Conservation (phyloP, 2,797 vertebrate genomes). For the Dendrocincla tyrannina region DNA sequence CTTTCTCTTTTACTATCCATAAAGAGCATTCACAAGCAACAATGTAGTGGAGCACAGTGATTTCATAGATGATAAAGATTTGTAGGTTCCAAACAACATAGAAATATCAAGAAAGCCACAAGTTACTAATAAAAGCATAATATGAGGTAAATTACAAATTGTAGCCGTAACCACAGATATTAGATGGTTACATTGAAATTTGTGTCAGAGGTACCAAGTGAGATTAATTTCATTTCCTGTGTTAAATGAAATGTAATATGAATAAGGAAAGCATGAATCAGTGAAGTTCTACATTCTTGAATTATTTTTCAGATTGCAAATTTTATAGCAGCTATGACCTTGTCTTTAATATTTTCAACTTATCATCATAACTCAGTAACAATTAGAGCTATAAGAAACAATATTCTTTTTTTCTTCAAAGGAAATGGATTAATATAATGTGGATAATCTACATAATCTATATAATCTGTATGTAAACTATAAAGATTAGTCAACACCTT, state of each 20-base stretch:
- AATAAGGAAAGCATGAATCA: background rate
- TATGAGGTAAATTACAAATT: conserved; percentile 20
- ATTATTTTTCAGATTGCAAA: background rate
- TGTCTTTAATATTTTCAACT: background rate
- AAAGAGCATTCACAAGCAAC: background rate
- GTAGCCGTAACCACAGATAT: conserved; percentile 21
- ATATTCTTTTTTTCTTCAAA: background rate
- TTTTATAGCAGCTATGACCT: background rate
- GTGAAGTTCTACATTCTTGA: background rate
- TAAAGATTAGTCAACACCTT: background rate
- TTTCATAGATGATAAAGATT: background rate
- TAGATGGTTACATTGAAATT: conserved; percentile 5
- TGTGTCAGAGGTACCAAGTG: background rate
- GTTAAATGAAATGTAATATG: background rate
- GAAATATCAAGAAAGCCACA: conserved; percentile 19
- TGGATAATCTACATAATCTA: background rate
- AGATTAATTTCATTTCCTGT: conserved; percentile 32
- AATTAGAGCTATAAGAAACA: background rate
- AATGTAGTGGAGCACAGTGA: background rate
- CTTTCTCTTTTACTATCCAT: background rate
- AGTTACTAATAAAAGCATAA: conserved; percentile 18
- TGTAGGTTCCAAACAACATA: background rate
- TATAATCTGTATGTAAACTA: background rate
- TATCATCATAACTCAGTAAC: background rate
- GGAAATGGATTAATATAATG: background rate